Evolutionary conservation across 53 echinoderm and acorn worm species (phyloP), one percentile per base, ranked within the genome.

Genomic region (Arbacia lixula): DNA sequence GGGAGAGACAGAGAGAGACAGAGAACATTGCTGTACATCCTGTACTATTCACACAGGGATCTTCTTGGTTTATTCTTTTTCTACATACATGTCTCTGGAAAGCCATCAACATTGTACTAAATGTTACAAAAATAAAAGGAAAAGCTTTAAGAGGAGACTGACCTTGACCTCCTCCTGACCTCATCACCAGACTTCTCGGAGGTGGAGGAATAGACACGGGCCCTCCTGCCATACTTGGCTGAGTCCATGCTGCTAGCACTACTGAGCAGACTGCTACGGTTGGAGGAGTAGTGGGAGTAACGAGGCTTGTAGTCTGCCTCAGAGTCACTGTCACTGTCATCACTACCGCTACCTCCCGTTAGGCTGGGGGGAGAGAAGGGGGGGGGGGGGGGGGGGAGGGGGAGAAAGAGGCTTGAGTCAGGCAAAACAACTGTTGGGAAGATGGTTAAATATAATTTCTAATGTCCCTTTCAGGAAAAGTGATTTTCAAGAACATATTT

Each of bases 171-270:
- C 16, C 82, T 64, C 8, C 87, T 68, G n/a, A 54, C 55, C 29
- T 69, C 81, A 2, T 71, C 80, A 54, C 82, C 83, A 1, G 86
- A 88, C 20, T 68, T 83, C 41, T 92, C 92, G 0, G 92, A 88
- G 11, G 88, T 85, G 10, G 85, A 88, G 0, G 92, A 92, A 17
- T 86, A 88, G 9, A 88, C 83, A 12, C 92, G 71, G 27, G 65
- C 20, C 17, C 87, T 57, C 33, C 65, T 53, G 5, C 67, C n/a
- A 46, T 72, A 80, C 58, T 53, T 85, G 5, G 90, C 58, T 4
- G 88, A 86, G 56, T 93, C 88, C 3, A 90, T 64, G 21, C 93
- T 93, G 46, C 90, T 88, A 0, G 85, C 71, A 55, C 93, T 93
- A 50, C 85, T 85, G 4, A 76, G 50, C 21, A 84, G 81, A 64